Evolutionary conservation across 2,797 vertebrate genomes (phyloP).

Genomic region (Lithobates pipiens): DNA sequence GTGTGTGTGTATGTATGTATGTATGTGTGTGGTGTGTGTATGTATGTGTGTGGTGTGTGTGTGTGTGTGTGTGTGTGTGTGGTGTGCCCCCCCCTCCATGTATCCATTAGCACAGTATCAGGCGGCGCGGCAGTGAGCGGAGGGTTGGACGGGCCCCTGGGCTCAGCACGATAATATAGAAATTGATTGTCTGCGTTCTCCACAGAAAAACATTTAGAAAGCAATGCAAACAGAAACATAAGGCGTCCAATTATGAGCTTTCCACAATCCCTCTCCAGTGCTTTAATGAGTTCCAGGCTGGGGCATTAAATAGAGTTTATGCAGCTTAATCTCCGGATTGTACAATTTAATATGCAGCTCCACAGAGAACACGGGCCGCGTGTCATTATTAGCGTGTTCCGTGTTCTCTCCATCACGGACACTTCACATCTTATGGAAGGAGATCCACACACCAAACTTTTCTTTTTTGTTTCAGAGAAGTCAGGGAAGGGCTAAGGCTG

Average conservation of each 20-base stretch:
- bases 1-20: too few species aligned
- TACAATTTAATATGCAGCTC: constrained; percentile 46
- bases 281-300: constrained; percentile 54
- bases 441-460: too few species aligned
- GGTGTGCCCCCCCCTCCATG: neutral
- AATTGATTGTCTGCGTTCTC: constrained; percentile 47
- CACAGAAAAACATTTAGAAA: constrained; percentile 35
- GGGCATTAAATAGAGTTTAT: constrained; percentile 58
- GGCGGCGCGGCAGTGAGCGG: neutral
- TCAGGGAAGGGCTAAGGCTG: too few species aligned
- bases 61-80: too few species aligned
- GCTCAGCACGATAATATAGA: constrained; percentile 10
- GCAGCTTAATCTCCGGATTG: constrained; percentile 56
- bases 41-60: too few species aligned
- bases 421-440: too few species aligned
- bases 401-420: too few species aligned
- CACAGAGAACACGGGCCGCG: neutral
- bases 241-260: constrained; percentile 57
- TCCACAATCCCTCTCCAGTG: constrained; percentile 47
- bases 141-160: constrained; percentile 7
- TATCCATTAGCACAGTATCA: neutral
- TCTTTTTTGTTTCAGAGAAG: too few species aligned
- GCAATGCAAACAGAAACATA: constrained; percentile 56
- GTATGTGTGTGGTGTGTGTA: too few species aligned
- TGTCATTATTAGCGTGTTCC: constrained; percentile 9